Conservation (phyloP, 1,140 invertebrate genomes). For the Drosophila repleta region DNA sequence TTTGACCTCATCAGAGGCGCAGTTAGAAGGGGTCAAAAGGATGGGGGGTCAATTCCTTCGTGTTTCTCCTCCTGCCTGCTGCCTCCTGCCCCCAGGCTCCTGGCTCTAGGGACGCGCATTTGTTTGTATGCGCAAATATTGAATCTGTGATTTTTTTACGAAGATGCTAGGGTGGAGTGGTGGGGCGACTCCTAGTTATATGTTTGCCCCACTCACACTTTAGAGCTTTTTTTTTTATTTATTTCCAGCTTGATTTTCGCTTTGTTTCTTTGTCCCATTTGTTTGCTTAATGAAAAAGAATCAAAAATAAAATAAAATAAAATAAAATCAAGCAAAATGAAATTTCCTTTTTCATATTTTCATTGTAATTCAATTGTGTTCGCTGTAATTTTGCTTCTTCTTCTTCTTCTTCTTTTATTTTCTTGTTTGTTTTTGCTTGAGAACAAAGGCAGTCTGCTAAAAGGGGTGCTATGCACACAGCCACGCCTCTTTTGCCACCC, state of each 20-base stretch:
- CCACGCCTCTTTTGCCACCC: background rate
- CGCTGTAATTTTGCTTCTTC: background rate
- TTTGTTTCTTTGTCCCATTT: slow-evolving; percentile 50
- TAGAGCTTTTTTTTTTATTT: slow-evolving; percentile 44
- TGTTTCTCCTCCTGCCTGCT: slow-evolving; percentile 26
- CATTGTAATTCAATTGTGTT: slow-evolving; percentile 80
- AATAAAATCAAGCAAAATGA: too few relatives aligned
- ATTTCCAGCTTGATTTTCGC: slow-evolving; percentile 26
- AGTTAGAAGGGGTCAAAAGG: background rate
- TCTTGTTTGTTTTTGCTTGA: slow-evolving; percentile 58
- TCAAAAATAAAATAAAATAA: background rate
- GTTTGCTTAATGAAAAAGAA: slow-evolving; percentile 62
- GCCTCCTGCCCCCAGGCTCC: too few relatives aligned
- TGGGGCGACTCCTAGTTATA: slow-evolving; percentile 8
- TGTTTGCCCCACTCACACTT: slow-evolving; percentile 50
- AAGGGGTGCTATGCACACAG: background rate
- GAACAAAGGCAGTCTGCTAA: slow-evolving; percentile 23
- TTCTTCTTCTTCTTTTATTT: slow-evolving; percentile 43
- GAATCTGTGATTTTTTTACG: slow-evolving; percentile 72
- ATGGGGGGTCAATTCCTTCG: slow-evolving; percentile 1
- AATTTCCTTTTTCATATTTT: slow-evolving; percentile 68
- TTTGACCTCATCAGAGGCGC: slow-evolving; percentile 15
- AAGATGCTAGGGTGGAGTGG: too few relatives aligned
- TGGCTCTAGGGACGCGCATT: slow-evolving; percentile 51
- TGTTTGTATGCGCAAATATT: slow-evolving; percentile 75